These are phyloP conservation scores for Montipora cactus DNA, from an alignment of 64 coral and sea anemone species.

Conservation along the genomic window DNA sequence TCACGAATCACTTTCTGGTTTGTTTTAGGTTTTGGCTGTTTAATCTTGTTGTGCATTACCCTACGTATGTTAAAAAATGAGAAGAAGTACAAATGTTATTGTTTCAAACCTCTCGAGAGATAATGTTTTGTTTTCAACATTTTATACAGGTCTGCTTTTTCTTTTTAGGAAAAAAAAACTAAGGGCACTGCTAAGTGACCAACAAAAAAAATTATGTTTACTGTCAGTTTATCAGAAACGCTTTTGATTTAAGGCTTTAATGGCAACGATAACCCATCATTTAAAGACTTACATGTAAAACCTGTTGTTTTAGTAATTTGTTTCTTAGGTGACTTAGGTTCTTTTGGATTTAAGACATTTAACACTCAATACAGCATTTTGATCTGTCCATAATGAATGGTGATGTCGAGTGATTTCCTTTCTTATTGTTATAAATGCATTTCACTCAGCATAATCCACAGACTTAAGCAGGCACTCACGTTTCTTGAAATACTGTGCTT, in stretches of 20 bases:
- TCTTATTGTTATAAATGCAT: background rate
- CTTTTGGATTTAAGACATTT: background rate
- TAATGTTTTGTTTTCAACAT: no score
- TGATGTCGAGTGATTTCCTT: background rate
- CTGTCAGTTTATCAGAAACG: no score
- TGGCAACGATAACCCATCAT: no score
- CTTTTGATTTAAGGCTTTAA: no score
- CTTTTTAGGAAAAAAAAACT: no score
- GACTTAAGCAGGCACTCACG: background rate
- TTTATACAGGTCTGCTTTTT: no score
- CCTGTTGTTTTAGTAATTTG: no score
- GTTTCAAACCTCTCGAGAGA: no score
- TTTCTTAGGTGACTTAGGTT: background rate
- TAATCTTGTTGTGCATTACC: background rate
- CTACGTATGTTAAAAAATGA: background rate
- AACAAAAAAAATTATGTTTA: no score
- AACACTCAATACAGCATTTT: background rate
- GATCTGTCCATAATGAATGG: background rate
- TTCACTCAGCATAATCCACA: background rate
- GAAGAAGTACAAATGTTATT: no score
- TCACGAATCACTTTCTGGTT: conserved; percentile 11
- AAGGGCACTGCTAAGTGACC: no score
- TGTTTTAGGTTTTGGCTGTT: conserved; percentile 5
- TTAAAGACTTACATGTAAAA: no score
- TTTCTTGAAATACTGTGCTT: conserved; percentile 27